Evolutionary conservation across 2,797 vertebrate species (phyloP), one percentile per base, ranked within the genome.

Genomic region (Liasis olivaceus): DNA sequence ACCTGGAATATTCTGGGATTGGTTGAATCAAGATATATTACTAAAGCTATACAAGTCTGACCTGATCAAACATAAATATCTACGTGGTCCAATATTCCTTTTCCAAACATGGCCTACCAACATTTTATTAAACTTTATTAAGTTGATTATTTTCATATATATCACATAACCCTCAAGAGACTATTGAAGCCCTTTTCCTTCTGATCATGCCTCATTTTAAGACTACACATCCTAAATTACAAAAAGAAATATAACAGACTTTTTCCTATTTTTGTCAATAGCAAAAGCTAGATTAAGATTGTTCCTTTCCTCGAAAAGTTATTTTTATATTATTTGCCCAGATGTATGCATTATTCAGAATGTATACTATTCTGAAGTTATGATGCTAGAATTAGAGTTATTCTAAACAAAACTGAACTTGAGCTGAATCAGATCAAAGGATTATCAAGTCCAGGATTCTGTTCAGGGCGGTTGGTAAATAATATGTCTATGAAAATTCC

Each of bases 261-360:
- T 90, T 81, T 91, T 91, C 77, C 24, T 31, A 28, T 63, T 94
- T 69, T 87, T 93, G 31, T 42, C 17, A n/a, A 62, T 0, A 66
- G 60, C 24, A 94, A 88, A 77, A 92, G 87, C 31, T 91, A 93
- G 91, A 94, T 72, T 86, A 87, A 93, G 93, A 88, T 72, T 85
- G 26, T 72, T 94, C 89, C 72, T 95, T 77, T 66, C 51, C 95
- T 60, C 28, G 13, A 13, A 92, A 94, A 88, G 86, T 94, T 9
- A 88, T 94, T 95, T 96, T 96, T 92, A 91, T 94, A 92, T 62
- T 54, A 89, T 15, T 93, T 93, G 89, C 20, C 51, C 56, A 81
- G 85, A 88, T 8, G 14, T 0, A 8, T 22, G 89, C 1, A 0
- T 90, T 91, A 92, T 36, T 94, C 90, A 89, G 28, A 51, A 89